Conservation (phyloP, 2,888 invertebrate genomes). For the Amorpha juglandis region DNA sequence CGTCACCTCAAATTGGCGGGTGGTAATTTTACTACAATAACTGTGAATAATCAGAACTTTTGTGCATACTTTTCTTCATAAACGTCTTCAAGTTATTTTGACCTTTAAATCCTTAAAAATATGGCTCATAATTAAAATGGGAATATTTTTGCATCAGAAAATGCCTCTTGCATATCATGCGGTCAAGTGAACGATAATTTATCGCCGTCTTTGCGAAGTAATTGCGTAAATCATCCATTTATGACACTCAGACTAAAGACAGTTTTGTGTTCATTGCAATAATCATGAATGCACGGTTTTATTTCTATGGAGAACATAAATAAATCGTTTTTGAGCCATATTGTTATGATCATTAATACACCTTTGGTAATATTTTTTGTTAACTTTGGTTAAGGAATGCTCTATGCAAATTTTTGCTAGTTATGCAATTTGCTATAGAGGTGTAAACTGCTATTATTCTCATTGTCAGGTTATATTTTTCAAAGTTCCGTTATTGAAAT, state of each 20-base stretch:
- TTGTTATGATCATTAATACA: constrained; percentile 44
- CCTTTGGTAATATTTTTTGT: constrained; percentile 54
- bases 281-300: constrained; percentile 44
- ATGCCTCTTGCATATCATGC: constrained; percentile 52
- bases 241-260: constrained; percentile 63
- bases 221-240: constrained; percentile 83
- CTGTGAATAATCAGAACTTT: constrained; percentile 76
- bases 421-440: neutral
- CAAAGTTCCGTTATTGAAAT: too few relatives aligned
- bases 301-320: constrained; percentile 66
- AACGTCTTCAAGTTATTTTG: neutral
- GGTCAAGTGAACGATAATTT: constrained; percentile 78
- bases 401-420: neutral
- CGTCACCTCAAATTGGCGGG: constrained; percentile 77
- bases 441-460: neutral
- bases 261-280: constrained; percentile 28
- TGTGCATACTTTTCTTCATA: too few relatives aligned
- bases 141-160: constrained; percentile 33
- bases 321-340: constrained; percentile 56
- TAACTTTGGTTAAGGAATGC: neutral
- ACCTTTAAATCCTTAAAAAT: constrained; percentile 36
- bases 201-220: constrained; percentile 77
- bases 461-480: too few relatives aligned
- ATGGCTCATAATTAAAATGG: constrained; percentile 45
- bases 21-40: constrained; percentile 76